Evolutionary conservation across 2,888 invertebrate species (phyloP).

Genomic region (Lycocerus yunnanus): DNA sequence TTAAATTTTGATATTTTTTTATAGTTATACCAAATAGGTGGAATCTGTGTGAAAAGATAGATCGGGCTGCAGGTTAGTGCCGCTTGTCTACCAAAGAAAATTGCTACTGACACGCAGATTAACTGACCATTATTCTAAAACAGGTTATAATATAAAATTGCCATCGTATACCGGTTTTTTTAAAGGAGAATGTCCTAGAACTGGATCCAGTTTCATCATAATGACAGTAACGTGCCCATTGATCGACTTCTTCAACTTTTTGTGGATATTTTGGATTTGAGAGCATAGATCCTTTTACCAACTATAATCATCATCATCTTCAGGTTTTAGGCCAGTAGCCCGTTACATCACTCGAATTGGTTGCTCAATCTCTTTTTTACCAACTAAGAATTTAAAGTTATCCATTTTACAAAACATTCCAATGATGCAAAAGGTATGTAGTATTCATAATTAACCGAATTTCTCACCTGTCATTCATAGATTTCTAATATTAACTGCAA

Average conservation of each 20-base stretch:
- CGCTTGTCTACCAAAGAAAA: too few species aligned
- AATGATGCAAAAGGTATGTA: neutral
- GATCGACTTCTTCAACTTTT: neutral
- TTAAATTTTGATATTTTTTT: too few species aligned
- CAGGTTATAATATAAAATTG: neutral
- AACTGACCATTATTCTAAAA: neutral
- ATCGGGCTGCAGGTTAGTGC: too few species aligned
- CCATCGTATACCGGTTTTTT: neutral
- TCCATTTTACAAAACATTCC: neutral
- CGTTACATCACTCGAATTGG: too few species aligned
- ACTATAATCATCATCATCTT: neutral
- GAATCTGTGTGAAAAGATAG: too few species aligned
- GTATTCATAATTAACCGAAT: neutral
- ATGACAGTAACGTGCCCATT: neutral
- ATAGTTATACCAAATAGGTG: too few species aligned
- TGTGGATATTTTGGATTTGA: neutral
- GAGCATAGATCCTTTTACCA: neutral
- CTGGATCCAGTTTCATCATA: neutral
- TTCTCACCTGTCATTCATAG: neutral
- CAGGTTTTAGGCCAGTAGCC: too few species aligned
- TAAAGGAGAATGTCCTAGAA: neutral
- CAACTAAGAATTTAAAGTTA: neutral
- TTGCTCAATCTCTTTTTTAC: too few species aligned
- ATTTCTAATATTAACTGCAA: neutral
- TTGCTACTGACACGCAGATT: too few species aligned